A percentile compares a stretch with the other conserved stretches of the same genome.
These are phyloP conservation scores for Tethea ocularis DNA, from an alignment of 2,888 invertebrate species.

Conservation along the genomic window DNA sequence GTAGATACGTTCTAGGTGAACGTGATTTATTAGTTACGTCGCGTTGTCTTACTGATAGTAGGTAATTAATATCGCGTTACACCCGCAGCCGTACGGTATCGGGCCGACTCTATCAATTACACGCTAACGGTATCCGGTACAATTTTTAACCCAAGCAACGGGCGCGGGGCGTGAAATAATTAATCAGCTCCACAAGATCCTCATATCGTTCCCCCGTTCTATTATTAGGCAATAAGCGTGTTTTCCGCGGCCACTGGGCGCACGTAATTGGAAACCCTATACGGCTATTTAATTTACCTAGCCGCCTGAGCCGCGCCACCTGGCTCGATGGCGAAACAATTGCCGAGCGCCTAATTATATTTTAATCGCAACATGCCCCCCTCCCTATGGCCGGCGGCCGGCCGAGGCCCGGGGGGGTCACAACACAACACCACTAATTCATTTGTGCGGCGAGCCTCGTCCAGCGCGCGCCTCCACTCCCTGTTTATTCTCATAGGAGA, in stretches of 20 bases:
- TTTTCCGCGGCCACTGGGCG: slow-evolving; percentile 63
- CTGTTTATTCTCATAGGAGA: slow-evolving; percentile 82
- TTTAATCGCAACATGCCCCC: slow-evolving; percentile 78
- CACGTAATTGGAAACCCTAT: slow-evolving; percentile 76
- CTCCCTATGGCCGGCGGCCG: slow-evolving; percentile 39
- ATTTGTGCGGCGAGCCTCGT: slow-evolving; percentile 72
- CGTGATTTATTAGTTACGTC: slow-evolving; percentile 73
- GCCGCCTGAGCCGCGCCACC: slow-evolving; percentile 69
- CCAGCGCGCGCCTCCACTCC: slow-evolving; percentile 59
- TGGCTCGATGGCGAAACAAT: slow-evolving; percentile 82
- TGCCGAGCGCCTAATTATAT: slow-evolving; percentile 81
- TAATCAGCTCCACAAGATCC: slow-evolving; percentile 68
- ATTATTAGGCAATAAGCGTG: slow-evolving; percentile 78
- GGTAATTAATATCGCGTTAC: slow-evolving; percentile 74
- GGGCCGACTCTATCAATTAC: slow-evolving; percentile 49
- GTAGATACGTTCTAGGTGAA: slow-evolving; percentile 59
- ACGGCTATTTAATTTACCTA: slow-evolving; percentile 81
- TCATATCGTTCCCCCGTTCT: slow-evolving; percentile 60
- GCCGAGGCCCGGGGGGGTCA: slow-evolving; percentile 37
- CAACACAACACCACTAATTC: slow-evolving; percentile 71
- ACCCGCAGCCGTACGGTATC: slow-evolving; percentile 54
- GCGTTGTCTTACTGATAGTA: slow-evolving; percentile 62
- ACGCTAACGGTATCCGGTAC: slow-evolving; percentile 45
- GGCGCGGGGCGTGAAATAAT: slow-evolving; percentile 54
- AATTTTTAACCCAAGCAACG: slow-evolving; percentile 53